Base-by-base conservation (phyloP, 2,113 vertebrate species). In the Sebastes fasciatus region DNA sequence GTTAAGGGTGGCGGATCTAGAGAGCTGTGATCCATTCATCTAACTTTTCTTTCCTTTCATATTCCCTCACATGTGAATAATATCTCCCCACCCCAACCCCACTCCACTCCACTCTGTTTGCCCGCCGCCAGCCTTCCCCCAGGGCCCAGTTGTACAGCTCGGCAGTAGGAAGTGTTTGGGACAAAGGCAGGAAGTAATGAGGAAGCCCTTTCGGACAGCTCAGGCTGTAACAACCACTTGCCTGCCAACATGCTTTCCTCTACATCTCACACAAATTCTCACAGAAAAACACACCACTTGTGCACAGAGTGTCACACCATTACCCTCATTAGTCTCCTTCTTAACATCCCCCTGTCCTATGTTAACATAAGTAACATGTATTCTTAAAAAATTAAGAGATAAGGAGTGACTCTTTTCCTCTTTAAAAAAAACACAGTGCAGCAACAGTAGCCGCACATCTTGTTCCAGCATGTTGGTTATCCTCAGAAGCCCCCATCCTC, bases 121-220 rank as follows among this genome's bases (percentile, higher is more conserved):
- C 46, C 70, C 52, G 12, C 70, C 52, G 12, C 75, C 65, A 71
- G 63, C 78, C 73, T 63, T 63, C 65, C 93, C 87, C 79, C 3
- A 14, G 90, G 87, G 89, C 72, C 74, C 71, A 48, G 89, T 92
- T 83, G 79, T 92, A 86, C 65, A 85, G 63, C 86, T 66, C 82
- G 55, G 85, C 83, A 84, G 71, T 86, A 94, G 95, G 94, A 96
- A 96, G 91, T 86, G 79, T 66, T 77, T 69, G 79, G 80, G 84
- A 96, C 95, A 97, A 96, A 95, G 82, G 90, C 89, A 93, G 96
- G 95, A 96, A 96, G 95, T 93, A 95, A 97, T 96, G 91, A 95
- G 95, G 95, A 96, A 96, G 95, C 89, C 57, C 57, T 84, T 90
- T 89, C 88, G 82, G 64, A 91, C 93, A 92, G 91, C 90, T 95